A percentile compares a stretch with the other conserved stretches of the same genome.
These are phyloP conservation scores for Sitophilus oryzae DNA, from an alignment of 1,140 invertebrate species.

Conservation along the genomic window DNA sequence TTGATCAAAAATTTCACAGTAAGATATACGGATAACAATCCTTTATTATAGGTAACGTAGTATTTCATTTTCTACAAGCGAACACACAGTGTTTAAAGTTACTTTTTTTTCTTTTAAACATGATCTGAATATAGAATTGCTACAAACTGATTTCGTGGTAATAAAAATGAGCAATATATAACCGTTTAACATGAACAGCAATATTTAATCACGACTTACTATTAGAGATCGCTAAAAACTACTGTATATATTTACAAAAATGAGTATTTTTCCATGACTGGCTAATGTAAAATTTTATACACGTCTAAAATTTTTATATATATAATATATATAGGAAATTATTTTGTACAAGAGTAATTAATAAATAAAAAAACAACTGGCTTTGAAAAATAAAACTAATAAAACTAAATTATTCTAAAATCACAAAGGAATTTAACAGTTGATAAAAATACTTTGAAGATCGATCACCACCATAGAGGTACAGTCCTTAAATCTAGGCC, in stretches of 20 bases:
- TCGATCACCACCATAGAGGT: constrained; percentile 42
- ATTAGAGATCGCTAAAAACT: constrained; percentile 38
- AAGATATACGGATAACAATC: constrained; percentile 12
- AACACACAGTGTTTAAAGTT: constrained; percentile 10
- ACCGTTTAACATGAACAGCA: constrained; percentile 30
- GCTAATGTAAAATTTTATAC: constrained; percentile 26
- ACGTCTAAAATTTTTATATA: constrained; percentile 15
- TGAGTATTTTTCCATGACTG: constrained; percentile 43
- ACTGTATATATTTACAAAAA: constrained; percentile 32
- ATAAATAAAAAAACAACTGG: constrained; percentile 38
- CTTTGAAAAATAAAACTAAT: constrained; percentile 32
- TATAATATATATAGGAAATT: constrained; percentile 8
- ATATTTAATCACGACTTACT: constrained; percentile 33
- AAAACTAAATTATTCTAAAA: constrained; percentile 32
- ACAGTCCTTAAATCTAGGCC: constrained; percentile 36
- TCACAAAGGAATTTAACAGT: constrained; percentile 33
- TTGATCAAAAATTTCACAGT: constrained; percentile 13
- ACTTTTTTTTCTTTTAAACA: neutral
- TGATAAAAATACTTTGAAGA: constrained; percentile 31
- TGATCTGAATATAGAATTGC: constrained; percentile 1
- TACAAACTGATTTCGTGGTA: constrained; percentile 16
- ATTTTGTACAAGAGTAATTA: constrained; percentile 36
- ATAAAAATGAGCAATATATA: constrained; percentile 36
- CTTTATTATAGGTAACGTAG: constrained; percentile 14
- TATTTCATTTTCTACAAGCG: constrained; percentile 14